Percentiles rank a stretch among this genome's conserved stretches.
Conservation (phyloP, 2,888 invertebrate genomes). For the Torymus tubicola region DNA sequence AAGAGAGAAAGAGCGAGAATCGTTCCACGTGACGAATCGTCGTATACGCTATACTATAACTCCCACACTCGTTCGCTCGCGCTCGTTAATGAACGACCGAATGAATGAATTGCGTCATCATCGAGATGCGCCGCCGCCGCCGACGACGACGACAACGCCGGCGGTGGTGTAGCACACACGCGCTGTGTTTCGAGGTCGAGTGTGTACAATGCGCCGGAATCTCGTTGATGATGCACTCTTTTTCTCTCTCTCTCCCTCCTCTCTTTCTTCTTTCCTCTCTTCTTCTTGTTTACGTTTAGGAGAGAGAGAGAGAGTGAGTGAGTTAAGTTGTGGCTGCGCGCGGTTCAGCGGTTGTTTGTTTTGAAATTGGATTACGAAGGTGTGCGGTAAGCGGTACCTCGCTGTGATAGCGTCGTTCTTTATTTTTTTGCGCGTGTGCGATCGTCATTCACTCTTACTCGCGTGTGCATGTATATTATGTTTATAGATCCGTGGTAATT, state of each 20-base stretch:
- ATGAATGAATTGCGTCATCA: slow-evolving; percentile 74
- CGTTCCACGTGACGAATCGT: slow-evolving; percentile 35
- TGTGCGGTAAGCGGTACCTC: slow-evolving; percentile 54
- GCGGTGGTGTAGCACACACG: too few species aligned
- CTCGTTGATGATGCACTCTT: not conserved
- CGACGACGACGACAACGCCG: too few species aligned
- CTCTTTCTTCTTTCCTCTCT: not conserved
- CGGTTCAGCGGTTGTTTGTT: too few species aligned
- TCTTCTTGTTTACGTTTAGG: not conserved
- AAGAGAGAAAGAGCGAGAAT: not conserved
- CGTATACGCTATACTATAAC: slow-evolving; percentile 9
- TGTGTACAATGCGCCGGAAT: not conserved
- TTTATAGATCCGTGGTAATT: too few species aligned
- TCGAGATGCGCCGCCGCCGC: slow-evolving; percentile 50
- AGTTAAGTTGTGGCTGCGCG: too few species aligned
- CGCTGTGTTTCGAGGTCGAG: slow-evolving; percentile 9
- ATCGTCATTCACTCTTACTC: too few species aligned
- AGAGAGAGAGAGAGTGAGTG: slow-evolving; percentile 33
- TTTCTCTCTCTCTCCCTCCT: too few species aligned
- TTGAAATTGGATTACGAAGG: slow-evolving; percentile 21
- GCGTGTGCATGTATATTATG: too few species aligned
- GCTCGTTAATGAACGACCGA: slow-evolving; percentile 69
- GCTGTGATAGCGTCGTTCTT: slow-evolving; percentile 36
- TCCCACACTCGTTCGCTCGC: slow-evolving; percentile 62
- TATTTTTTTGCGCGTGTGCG: slow-evolving; percentile 15